Percentiles rank a stretch among this genome's conserved stretches.
Evolutionary conservation across 2,113 vertebrate genomes (phyloP).

Genomic region (Psophia crepitans): DNA sequence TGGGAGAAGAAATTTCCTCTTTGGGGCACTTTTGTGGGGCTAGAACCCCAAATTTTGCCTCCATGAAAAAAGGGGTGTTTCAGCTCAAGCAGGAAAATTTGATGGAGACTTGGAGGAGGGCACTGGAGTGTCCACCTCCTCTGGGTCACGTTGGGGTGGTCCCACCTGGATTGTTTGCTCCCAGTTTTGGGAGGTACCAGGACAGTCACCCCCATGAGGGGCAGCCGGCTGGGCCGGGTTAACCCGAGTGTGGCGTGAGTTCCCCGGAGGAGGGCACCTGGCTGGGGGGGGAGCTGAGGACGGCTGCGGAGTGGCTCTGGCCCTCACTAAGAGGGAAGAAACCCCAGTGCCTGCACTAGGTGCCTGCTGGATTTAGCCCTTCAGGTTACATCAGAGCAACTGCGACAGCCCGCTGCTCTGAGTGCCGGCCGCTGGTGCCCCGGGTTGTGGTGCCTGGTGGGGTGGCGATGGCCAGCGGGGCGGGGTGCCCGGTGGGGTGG

Average conservation of each 20-base stretch:
- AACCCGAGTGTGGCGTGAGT: rapidly evolving
- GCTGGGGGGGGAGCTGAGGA: background rate
- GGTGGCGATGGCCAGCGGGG: too few relatives aligned
- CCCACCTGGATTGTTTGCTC: background rate
- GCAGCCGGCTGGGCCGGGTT: background rate
- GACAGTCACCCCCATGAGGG: rapidly evolving
- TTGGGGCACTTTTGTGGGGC: background rate
- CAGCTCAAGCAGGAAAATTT: background rate
- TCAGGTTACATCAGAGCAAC: background rate
- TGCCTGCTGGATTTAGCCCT: background rate
- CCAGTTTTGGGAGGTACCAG: background rate
- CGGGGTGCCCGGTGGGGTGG: background rate
- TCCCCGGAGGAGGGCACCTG: background rate
- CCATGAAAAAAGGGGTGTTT: background rate
- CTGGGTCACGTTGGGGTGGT: background rate
- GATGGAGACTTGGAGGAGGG: background rate
- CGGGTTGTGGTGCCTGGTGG: rapidly evolving
- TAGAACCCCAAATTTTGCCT: background rate
- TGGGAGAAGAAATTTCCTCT: background rate
- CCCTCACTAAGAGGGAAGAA: background rate
- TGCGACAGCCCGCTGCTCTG: background rate
- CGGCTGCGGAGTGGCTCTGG: background rate
- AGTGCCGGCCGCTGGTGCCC: background rate
- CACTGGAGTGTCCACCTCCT: background rate
- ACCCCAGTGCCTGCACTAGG: rapidly evolving